Percentiles rank a stretch among this genome's conserved stretches.
Evolutionary conservation across 1,140 invertebrate genomes (phyloP).

Genomic region (Spodoptera litura): DNA sequence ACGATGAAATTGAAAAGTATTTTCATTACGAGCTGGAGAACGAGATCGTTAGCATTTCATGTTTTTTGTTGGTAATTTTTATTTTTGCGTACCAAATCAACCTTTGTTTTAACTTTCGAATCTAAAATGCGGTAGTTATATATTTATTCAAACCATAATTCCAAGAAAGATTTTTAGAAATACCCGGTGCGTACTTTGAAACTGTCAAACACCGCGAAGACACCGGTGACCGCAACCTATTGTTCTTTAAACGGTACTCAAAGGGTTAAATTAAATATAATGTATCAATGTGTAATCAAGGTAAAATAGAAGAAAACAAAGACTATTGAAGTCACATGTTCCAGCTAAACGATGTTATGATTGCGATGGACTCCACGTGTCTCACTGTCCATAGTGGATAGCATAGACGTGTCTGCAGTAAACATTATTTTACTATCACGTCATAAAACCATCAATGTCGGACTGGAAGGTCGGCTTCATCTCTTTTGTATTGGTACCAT

Average conservation of each 20-base stretch:
- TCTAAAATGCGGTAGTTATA: too few species aligned
- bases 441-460: constrained; percentile 27
- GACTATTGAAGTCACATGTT: constrained; percentile 41
- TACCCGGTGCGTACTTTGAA: too few species aligned
- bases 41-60: neutral
- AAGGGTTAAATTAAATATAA: too few species aligned
- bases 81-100: neutral
- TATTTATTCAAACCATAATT: neutral
- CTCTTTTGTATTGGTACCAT: neutral
- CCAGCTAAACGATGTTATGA: neutral
- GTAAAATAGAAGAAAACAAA: constrained; percentile 1
- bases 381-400: too few species aligned
- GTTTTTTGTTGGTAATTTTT: neutral
- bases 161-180: too few species aligned
- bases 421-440: constrained; percentile 15
- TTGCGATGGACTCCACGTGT: constrained; percentile 28
- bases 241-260: too few species aligned
- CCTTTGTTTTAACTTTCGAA: neutral
- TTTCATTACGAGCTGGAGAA: neutral
- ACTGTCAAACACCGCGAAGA: too few species aligned
- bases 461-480: neutral
- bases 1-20: constrained; percentile 1
- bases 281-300: too few species aligned
- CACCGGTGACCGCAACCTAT: too few species aligned
- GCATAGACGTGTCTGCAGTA: constrained; percentile 6